A percentile compares a stretch with the other conserved stretches of the same genome.
Conservation (phyloP, 35 echinoderm and acorn worm species). For the Lytechinus variegatus region DNA sequence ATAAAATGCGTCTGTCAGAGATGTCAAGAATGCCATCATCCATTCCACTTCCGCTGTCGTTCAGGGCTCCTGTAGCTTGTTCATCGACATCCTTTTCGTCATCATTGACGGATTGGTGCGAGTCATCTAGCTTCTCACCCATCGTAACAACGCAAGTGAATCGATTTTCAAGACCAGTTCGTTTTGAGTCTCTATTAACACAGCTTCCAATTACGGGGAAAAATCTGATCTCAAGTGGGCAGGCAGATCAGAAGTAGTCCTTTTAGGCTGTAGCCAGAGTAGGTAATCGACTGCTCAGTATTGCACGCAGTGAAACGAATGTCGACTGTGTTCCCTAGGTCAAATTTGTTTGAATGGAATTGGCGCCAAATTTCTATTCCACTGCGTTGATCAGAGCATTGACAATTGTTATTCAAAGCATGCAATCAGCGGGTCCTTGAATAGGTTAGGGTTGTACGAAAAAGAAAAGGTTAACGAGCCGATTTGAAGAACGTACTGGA, state of each 20-base stretch:
- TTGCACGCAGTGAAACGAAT: neutral
- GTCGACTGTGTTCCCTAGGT: neutral
- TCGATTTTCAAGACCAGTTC: neutral
- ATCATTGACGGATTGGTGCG: neutral
- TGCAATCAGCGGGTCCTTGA: neutral
- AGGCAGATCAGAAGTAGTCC: too few species aligned
- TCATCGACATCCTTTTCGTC: neutral
- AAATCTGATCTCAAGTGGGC: neutral
- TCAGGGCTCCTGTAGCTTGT: neutral
- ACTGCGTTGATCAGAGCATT: neutral
- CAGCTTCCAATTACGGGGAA: neutral
- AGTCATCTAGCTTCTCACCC: conserved; percentile 42
- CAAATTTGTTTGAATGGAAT: neutral
- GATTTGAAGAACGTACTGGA: too few species aligned
- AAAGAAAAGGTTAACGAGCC: too few species aligned
- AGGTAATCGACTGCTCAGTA: too few species aligned
- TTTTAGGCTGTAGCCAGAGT: too few species aligned
- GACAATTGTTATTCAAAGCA: neutral
- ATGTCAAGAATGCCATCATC: neutral
- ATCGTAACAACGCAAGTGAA: neutral
- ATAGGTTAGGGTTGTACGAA: too few species aligned
- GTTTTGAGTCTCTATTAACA: neutral
- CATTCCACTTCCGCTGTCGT: neutral
- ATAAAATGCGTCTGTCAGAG: neutral
- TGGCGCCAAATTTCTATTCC: neutral